Conservation (phyloP, 2,797 vertebrate species). For the Champsocephalus gunnari region DNA sequence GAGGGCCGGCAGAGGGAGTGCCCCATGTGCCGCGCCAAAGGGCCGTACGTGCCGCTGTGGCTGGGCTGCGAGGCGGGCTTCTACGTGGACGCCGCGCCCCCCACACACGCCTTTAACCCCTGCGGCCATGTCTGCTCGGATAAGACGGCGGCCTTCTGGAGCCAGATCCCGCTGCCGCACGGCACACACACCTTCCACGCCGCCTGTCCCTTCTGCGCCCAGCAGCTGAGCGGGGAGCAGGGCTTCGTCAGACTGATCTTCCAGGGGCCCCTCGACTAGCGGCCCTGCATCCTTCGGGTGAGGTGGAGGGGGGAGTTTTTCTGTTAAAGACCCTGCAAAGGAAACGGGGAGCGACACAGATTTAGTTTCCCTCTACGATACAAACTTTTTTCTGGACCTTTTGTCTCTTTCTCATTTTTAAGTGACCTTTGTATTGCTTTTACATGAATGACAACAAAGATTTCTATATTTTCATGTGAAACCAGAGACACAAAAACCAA, state of each 20-base stretch:
- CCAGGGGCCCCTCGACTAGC: slow-evolving; percentile 94
- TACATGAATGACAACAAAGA: slow-evolving; percentile 81
- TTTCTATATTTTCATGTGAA: slow-evolving; percentile 88
- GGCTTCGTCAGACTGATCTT: slow-evolving; percentile 98
- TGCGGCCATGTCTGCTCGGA: slow-evolving; percentile 98
- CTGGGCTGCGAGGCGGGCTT: slow-evolving; percentile 97
- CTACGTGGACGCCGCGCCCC: slow-evolving; percentile 96
- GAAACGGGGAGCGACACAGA: slow-evolving; percentile 32
- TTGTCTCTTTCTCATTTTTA: slow-evolving; percentile 78
- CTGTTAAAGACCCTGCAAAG: slow-evolving; percentile 27
- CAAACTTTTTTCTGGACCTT: slow-evolving; percentile 55
- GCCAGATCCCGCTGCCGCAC: slow-evolving; percentile 97
- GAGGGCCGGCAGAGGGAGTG: slow-evolving; percentile 92
- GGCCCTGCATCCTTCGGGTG: slow-evolving; percentile 39
- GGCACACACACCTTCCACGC: slow-evolving; percentile 99
- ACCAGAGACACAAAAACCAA: slow-evolving; percentile 75
- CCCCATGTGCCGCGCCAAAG: slow-evolving; percentile 96
- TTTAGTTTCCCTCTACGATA: slow-evolving; percentile 45
- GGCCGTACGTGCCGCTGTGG: slow-evolving; percentile 97
- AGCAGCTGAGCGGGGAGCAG: slow-evolving; percentile 94
- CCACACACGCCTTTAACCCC: slow-evolving; percentile 95
- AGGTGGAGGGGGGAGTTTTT: slow-evolving; percentile 9
- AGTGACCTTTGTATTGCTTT: slow-evolving; percentile 88
- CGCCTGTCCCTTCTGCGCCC: slow-evolving; percentile 96
- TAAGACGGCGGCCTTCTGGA: slow-evolving; percentile 97